Percentiles rank a stretch among this genome's conserved stretches.
Conservation (phyloP, 2,888 invertebrate species). For the Alcis repandata region DNA sequence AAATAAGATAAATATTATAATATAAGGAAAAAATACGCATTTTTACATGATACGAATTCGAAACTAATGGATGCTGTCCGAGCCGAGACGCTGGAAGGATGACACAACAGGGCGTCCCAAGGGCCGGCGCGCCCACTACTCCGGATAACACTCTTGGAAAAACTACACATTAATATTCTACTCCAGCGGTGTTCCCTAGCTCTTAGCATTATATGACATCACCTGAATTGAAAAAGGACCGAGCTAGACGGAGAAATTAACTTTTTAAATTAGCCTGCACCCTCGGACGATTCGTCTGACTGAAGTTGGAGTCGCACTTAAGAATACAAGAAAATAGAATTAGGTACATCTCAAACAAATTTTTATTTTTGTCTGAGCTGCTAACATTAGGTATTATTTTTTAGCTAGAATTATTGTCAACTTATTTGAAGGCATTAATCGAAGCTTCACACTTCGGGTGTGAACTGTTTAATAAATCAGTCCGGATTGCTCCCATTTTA, state of each 20-base stretch:
- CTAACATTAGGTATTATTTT: background rate
- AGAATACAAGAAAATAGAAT: slow-evolving; percentile 35
- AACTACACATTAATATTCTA: slow-evolving; percentile 76
- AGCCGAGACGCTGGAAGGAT: slow-evolving; percentile 70
- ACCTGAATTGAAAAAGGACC: slow-evolving; percentile 60
- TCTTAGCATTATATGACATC: slow-evolving; percentile 69
- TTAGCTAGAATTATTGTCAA: too few species aligned
- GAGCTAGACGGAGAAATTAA: slow-evolving; percentile 62
- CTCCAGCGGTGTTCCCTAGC: slow-evolving; percentile 56
- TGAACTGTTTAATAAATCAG: slow-evolving; percentile 36
- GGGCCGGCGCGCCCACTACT: slow-evolving; percentile 47
- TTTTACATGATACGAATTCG: slow-evolving; percentile 68
- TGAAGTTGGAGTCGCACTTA: slow-evolving; percentile 31
- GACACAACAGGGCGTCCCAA: slow-evolving; percentile 64
- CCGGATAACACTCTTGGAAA: slow-evolving; percentile 61
- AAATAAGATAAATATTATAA: slow-evolving; percentile 18
- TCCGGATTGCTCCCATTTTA: slow-evolving; percentile 34
- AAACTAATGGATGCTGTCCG: slow-evolving; percentile 76
- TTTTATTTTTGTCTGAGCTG: slow-evolving; percentile 4
- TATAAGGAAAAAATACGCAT: slow-evolving; percentile 41
- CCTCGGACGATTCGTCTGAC: slow-evolving; percentile 30
- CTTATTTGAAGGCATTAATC: slow-evolving; percentile 4
- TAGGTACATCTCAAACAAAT: slow-evolving; percentile 18
- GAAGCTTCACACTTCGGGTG: slow-evolving; percentile 22
- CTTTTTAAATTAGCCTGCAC: slow-evolving; percentile 61